Evolutionary conservation across 2,113 vertebrate genomes (phyloP).

Genomic region (Macheiramphus alcinus): DNA sequence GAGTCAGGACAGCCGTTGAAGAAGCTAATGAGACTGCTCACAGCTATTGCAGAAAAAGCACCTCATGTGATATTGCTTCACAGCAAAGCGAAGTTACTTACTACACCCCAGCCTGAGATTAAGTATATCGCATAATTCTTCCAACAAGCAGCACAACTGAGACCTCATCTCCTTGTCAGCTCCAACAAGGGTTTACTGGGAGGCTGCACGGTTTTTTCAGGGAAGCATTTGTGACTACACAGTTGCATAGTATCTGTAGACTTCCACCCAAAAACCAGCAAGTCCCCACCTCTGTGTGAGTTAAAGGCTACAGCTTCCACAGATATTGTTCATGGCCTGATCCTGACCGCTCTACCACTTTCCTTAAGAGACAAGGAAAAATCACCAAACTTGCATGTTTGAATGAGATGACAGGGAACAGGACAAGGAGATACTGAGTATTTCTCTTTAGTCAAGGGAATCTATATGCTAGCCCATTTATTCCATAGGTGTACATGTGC

Average conservation of each 20-base stretch:
- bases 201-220: not conserved
- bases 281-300: not conserved
- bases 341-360: accelerated
- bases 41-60: not conserved
- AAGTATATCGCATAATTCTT: not conserved
- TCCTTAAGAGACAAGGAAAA: not conserved
- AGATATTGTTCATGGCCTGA: not conserved
- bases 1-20: slow-evolving; percentile 35
- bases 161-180: not conserved
- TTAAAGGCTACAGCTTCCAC: not conserved
- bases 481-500: not conserved
- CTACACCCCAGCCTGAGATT: not conserved
- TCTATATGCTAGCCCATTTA: not conserved
- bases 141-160: not conserved
- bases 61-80: not conserved
- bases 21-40: not conserved
- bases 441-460: not conserved
- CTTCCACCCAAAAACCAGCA: not conserved
- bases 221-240: not conserved
- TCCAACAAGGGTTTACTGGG: not conserved
- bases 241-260: not conserved
- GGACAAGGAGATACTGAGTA: not conserved
- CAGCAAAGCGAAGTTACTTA: not conserved
- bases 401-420: not conserved
- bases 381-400: accelerated